Evolutionary conservation across 2,888 invertebrate genomes (phyloP), one percentile per base, ranked within the genome.

Genomic region (Physocephala rufipes): DNA sequence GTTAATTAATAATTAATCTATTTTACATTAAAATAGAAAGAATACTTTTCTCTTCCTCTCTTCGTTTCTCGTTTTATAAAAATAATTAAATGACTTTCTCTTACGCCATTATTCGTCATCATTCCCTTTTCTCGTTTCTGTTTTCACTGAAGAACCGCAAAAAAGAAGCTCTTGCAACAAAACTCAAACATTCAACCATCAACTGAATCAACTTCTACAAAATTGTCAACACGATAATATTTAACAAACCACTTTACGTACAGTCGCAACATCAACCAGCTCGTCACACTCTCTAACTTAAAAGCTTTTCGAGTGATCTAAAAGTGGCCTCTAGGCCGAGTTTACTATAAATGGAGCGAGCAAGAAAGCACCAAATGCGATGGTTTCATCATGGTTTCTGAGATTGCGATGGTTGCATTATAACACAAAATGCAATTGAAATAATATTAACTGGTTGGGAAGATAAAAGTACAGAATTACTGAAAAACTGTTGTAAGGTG

Each of bases 211-310:
- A 30, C 28, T 45, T 21, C 0, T 21, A 45, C 21, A 1, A 43
- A 62, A 43, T 36, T 36, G 43, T 62, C 62, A 62, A 62, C 62
- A 62, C 43, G 43, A 43, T 7, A 45, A 19, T 62, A 43, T 43
- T 45, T 62, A 21, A 19, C 36, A 62, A 62, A 19, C 36, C 43
- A 62, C 21, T 62, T 21, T 43, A 61, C 15, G 55, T 24, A 55
- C 24, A 26, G 24, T 26, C 16, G 26, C 43, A 43, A 19, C 61
- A 62, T 62, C 43, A 62, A 43, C 21, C 62, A 62, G 24, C 9
- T 36, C 5, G 36, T 36, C 15, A 43, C 36, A 43, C 43, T 62
- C 62, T 1, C 12, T 62, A n/a, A n/a, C 21, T 19, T 62, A 62
- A 62, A 62, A 62, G 62, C 62, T 62, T 21, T 21, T 62, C 62